Evolutionary conservation across 2,113 vertebrate genomes (phyloP).

Genomic region (Strigops habroptila): DNA sequence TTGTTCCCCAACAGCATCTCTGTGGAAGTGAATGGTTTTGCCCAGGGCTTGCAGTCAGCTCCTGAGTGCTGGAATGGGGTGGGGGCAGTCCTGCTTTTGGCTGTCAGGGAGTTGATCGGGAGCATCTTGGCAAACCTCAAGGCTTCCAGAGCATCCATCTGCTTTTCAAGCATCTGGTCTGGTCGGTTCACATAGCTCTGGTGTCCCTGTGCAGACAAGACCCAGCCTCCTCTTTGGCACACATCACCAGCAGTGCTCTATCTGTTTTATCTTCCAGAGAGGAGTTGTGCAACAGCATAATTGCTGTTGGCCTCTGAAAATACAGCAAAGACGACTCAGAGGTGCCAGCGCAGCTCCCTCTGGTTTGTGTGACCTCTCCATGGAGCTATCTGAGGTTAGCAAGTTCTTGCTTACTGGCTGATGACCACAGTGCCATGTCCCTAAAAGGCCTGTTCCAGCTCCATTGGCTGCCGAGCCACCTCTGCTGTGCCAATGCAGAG

Average conservation of each 20-base stretch:
- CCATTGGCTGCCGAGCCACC: accelerated
- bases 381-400: neutral
- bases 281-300: neutral
- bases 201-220: neutral
- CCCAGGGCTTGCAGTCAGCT: neutral
- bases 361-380: neutral
- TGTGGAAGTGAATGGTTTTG: neutral
- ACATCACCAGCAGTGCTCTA: accelerated
- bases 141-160: neutral
- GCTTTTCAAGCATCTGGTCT: neutral
- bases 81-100: neutral
- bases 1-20: neutral
- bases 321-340: neutral
- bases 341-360: neutral
- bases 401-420: neutral
- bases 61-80: neutral
- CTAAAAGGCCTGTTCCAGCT: accelerated
- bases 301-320: neutral
- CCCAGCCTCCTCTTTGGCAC: neutral
- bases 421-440: accelerated
- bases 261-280: neutral
- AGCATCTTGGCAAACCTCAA: neutral
- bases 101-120: no score
- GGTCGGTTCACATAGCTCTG: accelerated
- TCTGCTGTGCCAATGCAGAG: accelerated